phyloP scores from a whole-genome alignment of 1,140 invertebrate species.

The Andrena cerasifolii region DNA sequence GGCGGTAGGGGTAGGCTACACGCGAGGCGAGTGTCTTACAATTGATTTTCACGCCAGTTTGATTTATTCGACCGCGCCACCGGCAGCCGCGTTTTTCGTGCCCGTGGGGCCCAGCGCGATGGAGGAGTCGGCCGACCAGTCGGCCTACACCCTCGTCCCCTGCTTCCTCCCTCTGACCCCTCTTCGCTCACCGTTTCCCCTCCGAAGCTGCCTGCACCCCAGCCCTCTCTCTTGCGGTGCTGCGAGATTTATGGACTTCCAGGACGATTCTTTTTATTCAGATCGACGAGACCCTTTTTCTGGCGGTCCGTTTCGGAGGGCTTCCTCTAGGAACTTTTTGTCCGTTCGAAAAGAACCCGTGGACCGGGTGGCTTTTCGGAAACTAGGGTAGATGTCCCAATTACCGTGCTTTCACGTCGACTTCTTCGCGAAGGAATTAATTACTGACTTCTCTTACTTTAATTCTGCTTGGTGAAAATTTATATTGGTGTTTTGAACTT shows the following conservation, averaged over 20 bases:
- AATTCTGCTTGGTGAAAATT: too few species aligned
- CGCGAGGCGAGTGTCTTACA: slow-evolving; percentile 73
- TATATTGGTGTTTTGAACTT: too few species aligned
- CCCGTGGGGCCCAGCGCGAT: slow-evolving; percentile 61
- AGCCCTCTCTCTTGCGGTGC: not conserved
- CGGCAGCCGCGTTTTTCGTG: slow-evolving; percentile 71
- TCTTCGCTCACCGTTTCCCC: not conserved
- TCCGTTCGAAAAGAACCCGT: not conserved
- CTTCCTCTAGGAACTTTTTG: too few species aligned
- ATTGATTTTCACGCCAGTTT: slow-evolving; percentile 80
- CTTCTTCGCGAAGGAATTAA: too few species aligned
- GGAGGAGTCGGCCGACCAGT: slow-evolving; percentile 61
- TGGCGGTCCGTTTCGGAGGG: not conserved
- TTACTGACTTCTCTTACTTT: too few species aligned
- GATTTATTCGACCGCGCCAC: slow-evolving; percentile 75
- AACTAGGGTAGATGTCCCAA: too few species aligned
- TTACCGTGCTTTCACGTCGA: too few species aligned
- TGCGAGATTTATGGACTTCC: slow-evolving; percentile 75
- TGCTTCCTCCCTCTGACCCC: not conserved
- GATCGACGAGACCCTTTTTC: slow-evolving; percentile 68
- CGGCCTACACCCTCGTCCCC: slow-evolving; percentile 17
- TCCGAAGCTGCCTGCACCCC: not conserved
- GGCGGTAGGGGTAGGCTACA: slow-evolving; percentile 27
- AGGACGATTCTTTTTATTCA: slow-evolving; percentile 70
- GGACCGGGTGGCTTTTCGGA: too few species aligned